Evolutionary conservation across 2,113 vertebrate species (phyloP), one percentile per base, ranked within the genome.

Genomic region (Corythaixoides concolor): DNA sequence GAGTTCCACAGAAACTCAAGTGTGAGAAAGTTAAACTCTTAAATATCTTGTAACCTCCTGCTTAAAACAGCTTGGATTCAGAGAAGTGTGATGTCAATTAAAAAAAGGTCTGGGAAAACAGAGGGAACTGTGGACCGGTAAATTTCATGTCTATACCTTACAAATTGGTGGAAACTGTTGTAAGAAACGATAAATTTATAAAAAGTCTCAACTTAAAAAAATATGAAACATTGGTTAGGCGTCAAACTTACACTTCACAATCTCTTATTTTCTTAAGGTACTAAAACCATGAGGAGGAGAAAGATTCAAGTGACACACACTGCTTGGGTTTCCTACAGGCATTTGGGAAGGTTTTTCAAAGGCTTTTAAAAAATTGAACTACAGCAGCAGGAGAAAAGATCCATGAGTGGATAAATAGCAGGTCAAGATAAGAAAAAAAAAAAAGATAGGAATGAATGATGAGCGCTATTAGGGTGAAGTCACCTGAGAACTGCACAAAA

Each of bases 21-120:
- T 41, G 77, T 92, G 84, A 94, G 62, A 75, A 94, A 94, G 73
- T 59, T 84, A 67, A 83, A 88, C 8, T 90, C 72, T 59, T 88
- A 84, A 81, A 92, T 66, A 93, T 75, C 45, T 84, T 86, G 47
- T 63, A 92, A 64, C 35, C 50, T 89, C 55, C 52, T 86, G 68
- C 72, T 92, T 83, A 70, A 76, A 93, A 90, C 55, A 88, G 50
- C 45, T 52, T 86, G 75, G 77, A 56, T 12, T 12, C 17, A 81
- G 32, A 62, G 23, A 88, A 66, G 11, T 41, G 45, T 27, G 55
- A 92, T 53, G 39, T 77, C 72, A 90, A 49, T 49, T 49, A 33
- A 84, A 93, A 83, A 84, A 86, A 59, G 4, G 63, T 83, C 85
- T 92, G 59, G 24, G 37, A 90, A 28, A 20, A 69, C 3, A 50